Conservation (phyloP, 1,140 invertebrate species). For the Lethocerus indicus region DNA sequence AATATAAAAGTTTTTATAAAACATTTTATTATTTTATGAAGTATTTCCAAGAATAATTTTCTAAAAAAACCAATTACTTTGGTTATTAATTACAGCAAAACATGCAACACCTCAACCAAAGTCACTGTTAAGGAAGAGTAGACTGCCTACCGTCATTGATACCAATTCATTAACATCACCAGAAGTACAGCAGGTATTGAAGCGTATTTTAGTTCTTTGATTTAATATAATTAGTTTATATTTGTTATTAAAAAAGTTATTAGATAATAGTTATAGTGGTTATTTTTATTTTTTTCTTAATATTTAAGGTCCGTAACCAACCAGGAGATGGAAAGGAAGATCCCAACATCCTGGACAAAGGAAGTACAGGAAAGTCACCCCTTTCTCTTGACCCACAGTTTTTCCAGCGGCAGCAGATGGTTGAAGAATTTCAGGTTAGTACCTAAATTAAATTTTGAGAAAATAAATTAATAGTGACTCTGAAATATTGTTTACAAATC, state of each 20-base stretch:
- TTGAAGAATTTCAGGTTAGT: conserved; percentile 54
- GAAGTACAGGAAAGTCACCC: not conserved
- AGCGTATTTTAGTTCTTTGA: not conserved
- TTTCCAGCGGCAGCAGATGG: conserved; percentile 41
- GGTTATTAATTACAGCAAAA: not conserved
- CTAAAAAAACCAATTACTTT: no score
- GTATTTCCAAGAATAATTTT: no score
- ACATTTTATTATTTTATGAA: no score
- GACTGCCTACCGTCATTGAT: conserved; percentile 25
- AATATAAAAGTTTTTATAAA: no score
- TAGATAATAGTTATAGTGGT: not conserved
- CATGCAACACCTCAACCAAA: conserved; percentile 22
- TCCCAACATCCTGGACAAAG: not conserved
- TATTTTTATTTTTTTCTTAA: not conserved
- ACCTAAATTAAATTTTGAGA: no score
- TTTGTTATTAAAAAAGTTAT: not conserved
- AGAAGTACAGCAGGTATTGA: conserved; percentile 29
- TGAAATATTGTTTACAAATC: no score
- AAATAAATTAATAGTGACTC: no score
- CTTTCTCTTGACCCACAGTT: conserved; percentile 15
- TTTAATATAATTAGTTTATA: not conserved
- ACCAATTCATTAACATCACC: conserved; percentile 32
- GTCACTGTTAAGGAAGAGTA: conserved; percentile 33
- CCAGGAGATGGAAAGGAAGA: conserved; percentile 6
- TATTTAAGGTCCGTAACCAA: conserved; percentile 6